A percentile compares a stretch with the other conserved stretches of the same genome.
Conservation (phyloP, 2,113 vertebrate species). For the Sitta europaea region DNA sequence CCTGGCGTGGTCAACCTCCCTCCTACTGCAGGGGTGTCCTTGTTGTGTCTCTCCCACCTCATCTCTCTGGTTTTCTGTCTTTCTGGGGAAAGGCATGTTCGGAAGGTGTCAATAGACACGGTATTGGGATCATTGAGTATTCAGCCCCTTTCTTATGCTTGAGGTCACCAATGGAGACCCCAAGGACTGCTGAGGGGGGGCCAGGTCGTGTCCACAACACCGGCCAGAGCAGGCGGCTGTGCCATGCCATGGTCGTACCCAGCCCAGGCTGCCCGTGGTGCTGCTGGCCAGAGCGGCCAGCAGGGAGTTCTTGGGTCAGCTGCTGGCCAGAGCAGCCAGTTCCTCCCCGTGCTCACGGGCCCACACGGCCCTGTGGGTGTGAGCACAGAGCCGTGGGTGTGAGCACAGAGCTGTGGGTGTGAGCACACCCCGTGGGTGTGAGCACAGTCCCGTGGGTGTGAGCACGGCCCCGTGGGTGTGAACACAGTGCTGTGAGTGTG, state of each 20-base stretch:
- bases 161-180: background rate
- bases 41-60: background rate
- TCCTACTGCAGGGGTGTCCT: background rate
- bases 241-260: accelerated
- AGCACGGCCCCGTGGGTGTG: background rate
- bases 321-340: background rate
- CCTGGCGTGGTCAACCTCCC: background rate
- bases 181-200: background rate
- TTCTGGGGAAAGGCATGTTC: background rate
- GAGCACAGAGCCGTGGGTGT: too few relatives aligned
- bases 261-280: background rate
- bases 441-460: background rate
- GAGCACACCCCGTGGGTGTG: too few relatives aligned
- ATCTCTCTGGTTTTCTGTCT: background rate
- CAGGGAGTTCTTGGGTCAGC: accelerated
- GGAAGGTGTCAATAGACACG: accelerated
- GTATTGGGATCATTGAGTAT: accelerated
- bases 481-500: too few relatives aligned
- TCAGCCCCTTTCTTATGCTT: background rate
- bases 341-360: accelerated
- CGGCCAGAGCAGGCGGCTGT: accelerated
- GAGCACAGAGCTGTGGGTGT: too few relatives aligned
- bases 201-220: accelerated
- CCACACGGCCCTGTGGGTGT: too few relatives aligned
- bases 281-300: background rate